Evolutionary conservation across 2,797 vertebrate species (phyloP).

Genomic region (Carapus acus): DNA sequence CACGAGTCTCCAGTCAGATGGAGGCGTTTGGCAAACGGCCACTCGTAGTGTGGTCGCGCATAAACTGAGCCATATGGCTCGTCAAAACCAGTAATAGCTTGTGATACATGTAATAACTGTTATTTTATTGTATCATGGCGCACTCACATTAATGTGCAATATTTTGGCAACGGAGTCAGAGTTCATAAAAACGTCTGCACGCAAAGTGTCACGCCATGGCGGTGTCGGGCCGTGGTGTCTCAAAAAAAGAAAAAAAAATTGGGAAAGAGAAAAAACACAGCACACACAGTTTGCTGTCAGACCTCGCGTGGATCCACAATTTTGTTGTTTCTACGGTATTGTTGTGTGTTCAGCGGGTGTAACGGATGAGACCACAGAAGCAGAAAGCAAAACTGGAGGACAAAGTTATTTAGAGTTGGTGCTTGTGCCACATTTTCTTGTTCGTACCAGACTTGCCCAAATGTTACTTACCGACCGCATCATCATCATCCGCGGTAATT

Average conservation of each 20-base stretch:
- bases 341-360: slow-evolving; percentile 13
- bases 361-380: slow-evolving; percentile 19
- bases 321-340: neutral
- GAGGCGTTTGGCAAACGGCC: slow-evolving; percentile 34
- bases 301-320: too few species aligned
- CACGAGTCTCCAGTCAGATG: slow-evolving; percentile 32
- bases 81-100: slow-evolving; percentile 43
- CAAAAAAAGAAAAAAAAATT: too few species aligned
- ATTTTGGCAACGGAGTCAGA: slow-evolving; percentile 40
- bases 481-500: slow-evolving; percentile 29
- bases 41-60: slow-evolving; percentile 40
- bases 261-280: too few species aligned
- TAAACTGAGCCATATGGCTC: slow-evolving; percentile 55
- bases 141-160: slow-evolving; percentile 42
- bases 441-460: slow-evolving; percentile 28
- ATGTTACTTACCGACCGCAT: slow-evolving; percentile 35
- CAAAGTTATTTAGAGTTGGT: slow-evolving; percentile 11
- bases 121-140: slow-evolving; percentile 55
- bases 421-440: slow-evolving; percentile 24
- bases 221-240: slow-evolving; percentile 7
- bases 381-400: slow-evolving; percentile 19
- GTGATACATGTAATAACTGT: slow-evolving; percentile 50
- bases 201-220: slow-evolving; percentile 37
- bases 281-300: too few species aligned
- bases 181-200: slow-evolving; percentile 45